These are phyloP conservation scores for Eciton burchellii DNA, from an alignment of 1,140 invertebrate genomes.

Conservation along the genomic window DNA sequence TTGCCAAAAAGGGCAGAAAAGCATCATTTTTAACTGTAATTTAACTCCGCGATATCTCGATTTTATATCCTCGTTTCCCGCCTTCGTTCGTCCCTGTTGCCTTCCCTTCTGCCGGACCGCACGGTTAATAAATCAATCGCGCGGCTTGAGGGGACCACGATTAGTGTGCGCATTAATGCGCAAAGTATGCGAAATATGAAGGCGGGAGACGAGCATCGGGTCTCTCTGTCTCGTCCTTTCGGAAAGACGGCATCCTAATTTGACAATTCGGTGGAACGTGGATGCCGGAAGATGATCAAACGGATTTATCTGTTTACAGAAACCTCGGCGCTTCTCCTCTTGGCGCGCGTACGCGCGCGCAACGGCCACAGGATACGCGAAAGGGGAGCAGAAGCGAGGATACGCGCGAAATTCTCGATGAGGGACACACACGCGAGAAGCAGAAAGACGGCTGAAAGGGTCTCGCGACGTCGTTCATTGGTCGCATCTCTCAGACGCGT, in stretches of 20 bases:
- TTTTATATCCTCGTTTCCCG: conserved; percentile 9
- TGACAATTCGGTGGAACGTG: background rate
- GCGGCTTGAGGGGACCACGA: conserved; percentile 23
- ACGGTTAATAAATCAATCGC: conserved; percentile 43
- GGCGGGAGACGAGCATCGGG: background rate
- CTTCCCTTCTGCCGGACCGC: background rate
- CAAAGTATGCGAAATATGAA: conserved; percentile 29
- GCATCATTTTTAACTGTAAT: conserved; percentile 58
- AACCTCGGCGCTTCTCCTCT: background rate
- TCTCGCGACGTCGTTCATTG: conserved; percentile 41
- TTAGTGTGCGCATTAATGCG: conserved; percentile 30
- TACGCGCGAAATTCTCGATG: background rate
- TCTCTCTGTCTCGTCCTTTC: conserved; percentile 25
- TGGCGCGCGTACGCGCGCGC: no score
- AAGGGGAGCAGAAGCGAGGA: no score
- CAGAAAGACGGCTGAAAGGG: conserved; percentile 26
- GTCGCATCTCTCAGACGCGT: conserved; percentile 35
- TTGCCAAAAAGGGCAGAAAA: conserved; percentile 58
- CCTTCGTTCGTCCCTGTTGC: background rate
- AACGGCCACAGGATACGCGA: background rate
- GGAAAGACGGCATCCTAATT: conserved; percentile 19
- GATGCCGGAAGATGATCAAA: background rate
- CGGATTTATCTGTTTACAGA: background rate
- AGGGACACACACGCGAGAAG: background rate
- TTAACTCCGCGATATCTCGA: conserved; percentile 10